Percentiles rank a stretch among this genome's conserved stretches.
phyloP scores from a whole-genome alignment of 2,797 vertebrate species.

The Danio tinwini region DNA sequence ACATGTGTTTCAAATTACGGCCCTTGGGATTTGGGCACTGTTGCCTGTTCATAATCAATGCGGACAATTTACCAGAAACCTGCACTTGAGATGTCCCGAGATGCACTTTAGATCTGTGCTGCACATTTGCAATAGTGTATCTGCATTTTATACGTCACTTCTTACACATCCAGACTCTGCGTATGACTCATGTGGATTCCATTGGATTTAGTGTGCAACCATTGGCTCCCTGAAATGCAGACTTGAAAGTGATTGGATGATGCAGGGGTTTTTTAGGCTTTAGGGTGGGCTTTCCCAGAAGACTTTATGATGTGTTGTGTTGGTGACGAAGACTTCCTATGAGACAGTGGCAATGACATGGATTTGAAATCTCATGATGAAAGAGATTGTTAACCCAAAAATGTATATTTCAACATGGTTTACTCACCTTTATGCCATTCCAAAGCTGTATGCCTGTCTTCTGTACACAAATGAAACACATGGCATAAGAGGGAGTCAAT shows the following conservation, averaged over 20 bases:
- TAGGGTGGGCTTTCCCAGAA: slow-evolving; percentile 57
- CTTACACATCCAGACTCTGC: slow-evolving; percentile 19
- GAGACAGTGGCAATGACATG: slow-evolving; percentile 21
- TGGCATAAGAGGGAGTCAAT: too few species aligned
- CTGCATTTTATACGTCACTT: slow-evolving; percentile 52
- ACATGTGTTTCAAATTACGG: slow-evolving; percentile 25
- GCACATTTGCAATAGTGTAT: slow-evolving; percentile 48
- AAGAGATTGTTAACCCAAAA: too few species aligned
- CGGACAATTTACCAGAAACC: slow-evolving; percentile 50
- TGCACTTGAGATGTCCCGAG: slow-evolving; percentile 27
- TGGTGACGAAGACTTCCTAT: slow-evolving; percentile 40
- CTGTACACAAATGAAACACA: too few species aligned
- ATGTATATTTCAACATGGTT: too few species aligned
- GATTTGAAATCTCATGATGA: slow-evolving; percentile 24
- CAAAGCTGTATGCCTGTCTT: too few species aligned
- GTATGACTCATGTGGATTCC: slow-evolving; percentile 48
- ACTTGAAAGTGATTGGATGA: slow-evolving; percentile 27
- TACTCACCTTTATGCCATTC: too few species aligned
- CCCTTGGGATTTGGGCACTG: slow-evolving; percentile 7
- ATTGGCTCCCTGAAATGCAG: slow-evolving; percentile 27
- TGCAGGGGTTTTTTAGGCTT: slow-evolving; percentile 13
- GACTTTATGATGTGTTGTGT: slow-evolving; percentile 27
- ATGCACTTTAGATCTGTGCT: slow-evolving; percentile 25
- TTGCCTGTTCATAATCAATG: slow-evolving; percentile 24
- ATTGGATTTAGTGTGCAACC: slow-evolving; percentile 25